These are phyloP conservation scores for Balanococcus diminutus DNA, from an alignment of 2,888 invertebrate genomes.

Conservation along the genomic window DNA sequence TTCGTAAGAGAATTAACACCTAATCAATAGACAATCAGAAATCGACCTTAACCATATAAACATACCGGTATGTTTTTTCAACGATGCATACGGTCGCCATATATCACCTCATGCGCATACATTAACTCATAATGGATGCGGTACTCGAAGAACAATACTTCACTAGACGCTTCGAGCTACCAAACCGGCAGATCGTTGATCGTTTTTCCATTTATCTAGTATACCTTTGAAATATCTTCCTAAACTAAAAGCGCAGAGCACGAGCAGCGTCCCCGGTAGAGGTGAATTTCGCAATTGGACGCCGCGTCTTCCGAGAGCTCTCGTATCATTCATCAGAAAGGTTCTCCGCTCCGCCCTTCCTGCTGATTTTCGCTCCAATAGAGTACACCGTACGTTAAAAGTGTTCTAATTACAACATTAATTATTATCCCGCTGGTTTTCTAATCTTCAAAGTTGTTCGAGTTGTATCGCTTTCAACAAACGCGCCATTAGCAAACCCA, in stretches of 20 bases:
- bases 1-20: conserved; percentile 28
- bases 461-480: conserved; percentile 45
- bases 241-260: not conserved
- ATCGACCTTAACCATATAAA: conserved; percentile 26
- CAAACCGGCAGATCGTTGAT: not conserved
- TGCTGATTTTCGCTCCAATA: not conserved
- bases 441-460: conserved; percentile 8
- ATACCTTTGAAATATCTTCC: not conserved
- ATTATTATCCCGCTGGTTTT: conserved; percentile 45
- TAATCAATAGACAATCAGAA: conserved; percentile 29
- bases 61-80: not conserved
- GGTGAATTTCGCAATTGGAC: conserved; percentile 18
- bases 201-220: not conserved
- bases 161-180: not conserved
- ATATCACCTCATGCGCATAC: conserved; percentile 13
- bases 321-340: not conserved
- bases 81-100: not conserved
- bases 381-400: not conserved
- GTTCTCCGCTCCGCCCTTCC: not conserved
- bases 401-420: conserved; percentile 52
- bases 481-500: conserved; percentile 46
- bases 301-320: not conserved
- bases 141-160: not conserved
- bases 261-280: not conserved
- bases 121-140: conserved; percentile 10